These are phyloP conservation scores for Pterocles burchelli DNA, from an alignment of 2,113 vertebrate species.

Conservation along the genomic window DNA sequence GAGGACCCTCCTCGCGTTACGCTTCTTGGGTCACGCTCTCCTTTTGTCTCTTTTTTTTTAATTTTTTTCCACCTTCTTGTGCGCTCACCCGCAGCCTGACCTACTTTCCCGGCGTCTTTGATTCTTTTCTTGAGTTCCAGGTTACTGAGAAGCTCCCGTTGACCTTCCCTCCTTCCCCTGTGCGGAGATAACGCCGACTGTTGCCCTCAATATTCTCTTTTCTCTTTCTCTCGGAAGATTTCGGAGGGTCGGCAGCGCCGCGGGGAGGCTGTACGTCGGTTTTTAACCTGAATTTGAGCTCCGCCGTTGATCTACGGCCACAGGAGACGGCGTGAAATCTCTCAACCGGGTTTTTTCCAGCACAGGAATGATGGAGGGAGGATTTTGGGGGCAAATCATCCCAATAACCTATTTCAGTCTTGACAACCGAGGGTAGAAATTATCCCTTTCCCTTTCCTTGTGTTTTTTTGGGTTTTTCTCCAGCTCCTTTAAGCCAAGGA, in stretches of 20 bases:
- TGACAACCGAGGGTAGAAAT: neutral
- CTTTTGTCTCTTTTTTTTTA: neutral
- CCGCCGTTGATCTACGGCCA: rapidly evolving
- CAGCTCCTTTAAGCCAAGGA: neutral
- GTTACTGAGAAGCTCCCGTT: neutral
- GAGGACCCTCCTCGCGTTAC: neutral
- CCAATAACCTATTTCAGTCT: neutral
- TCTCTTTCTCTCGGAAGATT: neutral
- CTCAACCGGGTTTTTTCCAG: neutral
- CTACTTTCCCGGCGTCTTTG: neutral
- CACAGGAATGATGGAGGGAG: neutral
- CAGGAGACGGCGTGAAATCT: neutral
- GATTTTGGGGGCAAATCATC: neutral
- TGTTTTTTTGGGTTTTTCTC: neutral
- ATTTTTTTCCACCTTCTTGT: neutral
- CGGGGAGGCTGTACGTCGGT: rapidly evolving
- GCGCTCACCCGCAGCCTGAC: neutral
- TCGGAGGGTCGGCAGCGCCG: neutral
- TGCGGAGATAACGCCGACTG: rapidly evolving
- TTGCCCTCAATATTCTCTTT: neutral
- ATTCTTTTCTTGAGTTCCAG: neutral
- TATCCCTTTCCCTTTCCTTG: neutral
- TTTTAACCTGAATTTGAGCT: neutral
- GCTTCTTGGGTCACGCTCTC: neutral
- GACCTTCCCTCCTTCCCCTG: neutral